Evolutionary conservation across 2,888 invertebrate genomes (phyloP).

Genomic region (Cheilosia grossa): DNA sequence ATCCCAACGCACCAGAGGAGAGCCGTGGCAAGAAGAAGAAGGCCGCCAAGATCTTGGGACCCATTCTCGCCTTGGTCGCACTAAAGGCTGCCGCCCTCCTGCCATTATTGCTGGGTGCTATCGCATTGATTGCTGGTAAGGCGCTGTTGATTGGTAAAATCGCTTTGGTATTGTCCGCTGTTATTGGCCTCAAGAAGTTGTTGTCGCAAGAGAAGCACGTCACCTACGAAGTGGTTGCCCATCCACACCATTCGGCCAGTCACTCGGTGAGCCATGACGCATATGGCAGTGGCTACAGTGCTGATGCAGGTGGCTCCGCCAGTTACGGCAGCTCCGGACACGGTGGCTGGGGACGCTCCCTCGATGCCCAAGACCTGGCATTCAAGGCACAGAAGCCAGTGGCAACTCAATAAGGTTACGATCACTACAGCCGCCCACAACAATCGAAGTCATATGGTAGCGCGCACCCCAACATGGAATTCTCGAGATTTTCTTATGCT

Average conservation of each 20-base stretch:
- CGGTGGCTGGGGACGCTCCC: constrained; percentile 90
- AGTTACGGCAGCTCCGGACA: constrained; percentile 87
- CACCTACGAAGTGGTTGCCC: constrained; percentile 93
- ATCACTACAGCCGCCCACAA: neutral
- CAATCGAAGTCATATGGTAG: constrained; percentile 57
- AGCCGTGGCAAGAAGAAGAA: constrained; percentile 93
- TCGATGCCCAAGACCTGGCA: constrained; percentile 90
- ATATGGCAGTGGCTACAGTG: constrained; percentile 85
- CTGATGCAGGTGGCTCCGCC: constrained; percentile 85
- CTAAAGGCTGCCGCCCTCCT: constrained; percentile 91
- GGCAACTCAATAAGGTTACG: constrained; percentile 64
- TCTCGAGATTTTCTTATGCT: constrained; percentile 62
- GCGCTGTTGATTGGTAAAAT: constrained; percentile 93
- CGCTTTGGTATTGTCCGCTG: constrained; percentile 91
- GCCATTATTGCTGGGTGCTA: constrained; percentile 91
- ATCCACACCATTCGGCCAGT: constrained; percentile 90
- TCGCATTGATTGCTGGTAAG: constrained; percentile 93
- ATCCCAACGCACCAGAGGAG: constrained; percentile 85
- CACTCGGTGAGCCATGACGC: constrained; percentile 88
- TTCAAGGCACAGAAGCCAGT: constrained; percentile 90
- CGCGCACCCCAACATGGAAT: constrained; percentile 12
- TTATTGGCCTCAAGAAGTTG: constrained; percentile 93
- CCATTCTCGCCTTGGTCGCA: constrained; percentile 89
- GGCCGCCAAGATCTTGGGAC: constrained; percentile 90
- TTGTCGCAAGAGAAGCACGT: constrained; percentile 92